Evolutionary conservation across 23 tunicate species (phyloP), one percentile per base, ranked within the genome.

Genomic region (Ascidia mentula): DNA sequence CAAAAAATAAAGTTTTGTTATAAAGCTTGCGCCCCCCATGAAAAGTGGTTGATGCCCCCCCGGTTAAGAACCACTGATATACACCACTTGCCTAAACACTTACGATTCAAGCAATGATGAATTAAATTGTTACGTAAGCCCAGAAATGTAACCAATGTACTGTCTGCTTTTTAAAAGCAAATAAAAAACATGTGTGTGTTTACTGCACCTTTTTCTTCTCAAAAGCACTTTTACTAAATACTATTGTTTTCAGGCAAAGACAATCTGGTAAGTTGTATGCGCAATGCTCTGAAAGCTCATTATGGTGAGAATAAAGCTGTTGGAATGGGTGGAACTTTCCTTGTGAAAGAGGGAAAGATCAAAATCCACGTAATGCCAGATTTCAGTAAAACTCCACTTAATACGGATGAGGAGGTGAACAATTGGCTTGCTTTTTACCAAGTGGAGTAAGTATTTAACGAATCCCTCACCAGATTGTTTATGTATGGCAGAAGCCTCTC

Each of bases 351-450:
- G 1, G 99, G 99, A 31, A 89, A 73, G 35, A 75, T 95, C 4
- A 95, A 95, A 61, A 89, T 82, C 39, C 99, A 95, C 69, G 99
- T 95, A 31, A 95, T 95, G 99, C 99, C 99, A 5, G 99, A 95
- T 69, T 95, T 95, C 73, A 70, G 86, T 39, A 33, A 34, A 34
- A 82, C 82, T 22, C 95, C 99, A 5, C 82, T 95, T 18, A 77
- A 76, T 0, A 36, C 82, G n/a, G 95, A 89, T 5, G 79, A 65
- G 37, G 99, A 95, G 40, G 95, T 95, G n/a, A 77, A 85, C 42
- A 89, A 89, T 39, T 95, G 99, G 99, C 59, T 95, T 45, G 89
- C 79, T 36, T 95, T 89, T 69, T 95, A 89, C 46, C 72, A 89
- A 71, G 85, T 76, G 22, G 72, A 72, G 97, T 91, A 34, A 77